Evolutionary conservation across 2,113 vertebrate species (phyloP), one percentile per base, ranked within the genome.

Genomic region (Casuarius casuarius): DNA sequence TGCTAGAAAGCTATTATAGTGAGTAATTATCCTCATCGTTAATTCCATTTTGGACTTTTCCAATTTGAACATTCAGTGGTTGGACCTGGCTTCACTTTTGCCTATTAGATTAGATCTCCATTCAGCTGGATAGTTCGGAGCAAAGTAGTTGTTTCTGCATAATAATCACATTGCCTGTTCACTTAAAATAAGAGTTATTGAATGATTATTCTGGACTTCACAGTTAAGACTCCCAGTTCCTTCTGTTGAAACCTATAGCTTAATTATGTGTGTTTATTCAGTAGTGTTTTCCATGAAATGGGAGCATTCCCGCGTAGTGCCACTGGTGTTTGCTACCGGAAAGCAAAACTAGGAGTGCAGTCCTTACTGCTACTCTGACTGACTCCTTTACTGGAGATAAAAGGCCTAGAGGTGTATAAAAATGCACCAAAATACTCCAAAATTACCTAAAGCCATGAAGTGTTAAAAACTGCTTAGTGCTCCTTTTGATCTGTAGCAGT

Each of bases 21-120:
- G 44, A 90, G 14, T 83, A 54, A 83, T 93, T 90, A 65, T 87
- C 22, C 31, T 84, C 17, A 25, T 61, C 59, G 85, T 80, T 93
- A 86, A 88, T 90, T 95, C 48, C 58, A 76, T 87, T 67, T 78
- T 90, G 28, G 65, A 65, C 72, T 93, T 90, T 84, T 95, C 65
- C 86, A 29, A 72, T 75, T 78, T 93, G 63, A 84, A 22, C 38
- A 44, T 92, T 81, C 56, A 38, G 51, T 56, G 31, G 71, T 74
- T 54, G 28, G n/a, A 46, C 90, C 42, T 88, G 92, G 8, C 38
- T 92, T 71, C 44, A 12, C 28, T 67, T 66, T 67, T 89, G 21
- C 59, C 56, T 71, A 1, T 31, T 74, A 31, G 12, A 78, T 84
- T 35, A 90, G 88, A 75, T 51, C 26, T 12, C n/a, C 31, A 13